These are phyloP conservation scores for Pangasius mekongensis DNA, from an alignment of 2,797 vertebrate genomes.

Conservation along the genomic window DNA sequence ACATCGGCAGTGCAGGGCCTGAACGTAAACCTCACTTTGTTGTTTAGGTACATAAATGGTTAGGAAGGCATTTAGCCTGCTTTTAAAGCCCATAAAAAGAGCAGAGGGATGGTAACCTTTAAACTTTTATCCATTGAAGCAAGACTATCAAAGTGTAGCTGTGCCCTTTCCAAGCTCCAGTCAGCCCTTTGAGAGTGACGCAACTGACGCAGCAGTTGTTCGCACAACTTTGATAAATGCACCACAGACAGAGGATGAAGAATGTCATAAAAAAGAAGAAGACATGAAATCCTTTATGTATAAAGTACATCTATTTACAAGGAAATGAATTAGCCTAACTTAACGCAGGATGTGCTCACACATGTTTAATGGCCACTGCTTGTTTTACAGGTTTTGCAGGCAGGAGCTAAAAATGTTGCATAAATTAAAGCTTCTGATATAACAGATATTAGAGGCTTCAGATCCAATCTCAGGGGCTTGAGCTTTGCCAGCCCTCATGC, in stretches of 20 bases:
- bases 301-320: neutral
- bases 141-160: conserved; percentile 62
- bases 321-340: neutral
- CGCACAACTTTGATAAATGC: conserved; percentile 48
- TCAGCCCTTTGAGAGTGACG: conserved; percentile 42
- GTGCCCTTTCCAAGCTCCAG: conserved; percentile 59
- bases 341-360: neutral
- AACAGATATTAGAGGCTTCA: neutral
- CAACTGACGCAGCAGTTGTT: conserved; percentile 47
- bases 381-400: neutral
- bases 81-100: conserved; percentile 45
- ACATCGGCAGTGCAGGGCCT: neutral
- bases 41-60: conserved; percentile 5
- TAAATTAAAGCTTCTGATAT: neutral
- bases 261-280: neutral
- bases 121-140: conserved; percentile 58
- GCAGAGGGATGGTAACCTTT: conserved; percentile 53
- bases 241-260: neutral
- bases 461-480: neutral
- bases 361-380: neutral
- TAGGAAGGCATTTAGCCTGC: conserved; percentile 32
- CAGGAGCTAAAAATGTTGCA: neutral
- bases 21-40: neutral
- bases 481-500: neutral
- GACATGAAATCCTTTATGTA: neutral